A percentile compares a stretch with the other conserved stretches of the same genome.
phyloP scores from a whole-genome alignment of 2,797 vertebrate species.

The Tinamus major region DNA sequence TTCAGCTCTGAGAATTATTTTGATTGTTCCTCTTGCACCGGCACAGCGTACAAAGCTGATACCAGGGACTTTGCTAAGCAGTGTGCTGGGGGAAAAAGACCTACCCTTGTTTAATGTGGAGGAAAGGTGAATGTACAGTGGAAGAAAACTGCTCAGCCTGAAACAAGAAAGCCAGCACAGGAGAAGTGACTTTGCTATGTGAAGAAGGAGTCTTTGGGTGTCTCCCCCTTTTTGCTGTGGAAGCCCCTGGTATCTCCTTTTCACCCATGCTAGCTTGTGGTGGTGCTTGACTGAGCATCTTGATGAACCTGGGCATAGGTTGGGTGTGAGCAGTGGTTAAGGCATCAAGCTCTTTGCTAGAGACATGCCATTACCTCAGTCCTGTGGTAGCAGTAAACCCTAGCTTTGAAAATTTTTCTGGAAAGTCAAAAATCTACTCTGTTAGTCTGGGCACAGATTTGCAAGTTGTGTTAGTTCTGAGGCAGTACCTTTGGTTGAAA shows the following conservation, averaged over 20 bases:
- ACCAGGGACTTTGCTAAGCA: background rate
- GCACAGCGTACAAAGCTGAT: background rate
- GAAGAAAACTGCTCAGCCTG: background rate
- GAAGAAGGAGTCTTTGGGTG: background rate
- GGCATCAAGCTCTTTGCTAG: fast-evolving
- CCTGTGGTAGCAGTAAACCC: background rate
- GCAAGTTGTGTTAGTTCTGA: background rate
- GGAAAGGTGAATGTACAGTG: background rate
- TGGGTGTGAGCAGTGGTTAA: background rate
- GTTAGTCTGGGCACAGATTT: background rate
- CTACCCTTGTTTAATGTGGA: background rate
- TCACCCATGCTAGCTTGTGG: background rate
- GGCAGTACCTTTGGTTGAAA: background rate
- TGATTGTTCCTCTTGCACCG: fast-evolving
- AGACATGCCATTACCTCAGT: background rate
- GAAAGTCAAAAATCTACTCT: background rate
- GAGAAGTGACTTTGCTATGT: background rate
- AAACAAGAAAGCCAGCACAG: background rate
- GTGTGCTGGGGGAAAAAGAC: background rate
- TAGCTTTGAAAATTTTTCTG: background rate
- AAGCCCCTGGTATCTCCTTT: background rate
- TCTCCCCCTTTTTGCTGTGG: background rate
- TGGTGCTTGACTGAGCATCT: background rate
- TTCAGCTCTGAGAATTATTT: background rate
- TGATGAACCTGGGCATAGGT: background rate